Percentiles rank a stretch among this genome's conserved stretches.
Evolutionary conservation across 2,113 vertebrate genomes (phyloP).

Genomic region (Gallinago undulata): DNA sequence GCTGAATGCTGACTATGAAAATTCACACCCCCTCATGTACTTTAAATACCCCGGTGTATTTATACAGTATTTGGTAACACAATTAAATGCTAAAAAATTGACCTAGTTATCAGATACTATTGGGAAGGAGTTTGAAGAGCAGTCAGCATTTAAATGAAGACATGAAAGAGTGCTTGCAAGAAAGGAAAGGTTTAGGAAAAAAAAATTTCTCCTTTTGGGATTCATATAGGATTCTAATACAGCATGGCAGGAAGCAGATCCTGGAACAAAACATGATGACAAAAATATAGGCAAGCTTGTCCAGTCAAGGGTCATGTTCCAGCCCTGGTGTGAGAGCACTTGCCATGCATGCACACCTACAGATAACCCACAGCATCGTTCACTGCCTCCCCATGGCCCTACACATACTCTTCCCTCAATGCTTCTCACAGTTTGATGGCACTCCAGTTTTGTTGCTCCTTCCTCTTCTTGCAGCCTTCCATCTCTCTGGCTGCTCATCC

Average conservation of each 20-base stretch:
- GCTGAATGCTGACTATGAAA: conserved; percentile 40
- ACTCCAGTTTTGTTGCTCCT: background rate
- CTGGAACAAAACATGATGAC: background rate
- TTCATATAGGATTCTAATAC: background rate
- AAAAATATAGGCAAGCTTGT: background rate
- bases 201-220: background rate
- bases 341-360: rapidly evolving
- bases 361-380: background rate
- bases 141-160: background rate
- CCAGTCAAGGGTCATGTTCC: background rate
- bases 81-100: conserved; percentile 26
- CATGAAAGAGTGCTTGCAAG: background rate
- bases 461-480: background rate
- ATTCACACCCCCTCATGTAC: background rate
- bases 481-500: background rate
- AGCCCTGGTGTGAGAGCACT: background rate
- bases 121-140: background rate
- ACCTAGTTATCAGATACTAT: background rate
- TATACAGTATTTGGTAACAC: background rate
- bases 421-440: background rate
- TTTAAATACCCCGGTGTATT: background rate
- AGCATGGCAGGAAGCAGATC: background rate
- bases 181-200: background rate
- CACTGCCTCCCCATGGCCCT: background rate
- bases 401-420: background rate